Conservation (phyloP, 1,140 invertebrate species). For the Drosophila serrata region DNA sequence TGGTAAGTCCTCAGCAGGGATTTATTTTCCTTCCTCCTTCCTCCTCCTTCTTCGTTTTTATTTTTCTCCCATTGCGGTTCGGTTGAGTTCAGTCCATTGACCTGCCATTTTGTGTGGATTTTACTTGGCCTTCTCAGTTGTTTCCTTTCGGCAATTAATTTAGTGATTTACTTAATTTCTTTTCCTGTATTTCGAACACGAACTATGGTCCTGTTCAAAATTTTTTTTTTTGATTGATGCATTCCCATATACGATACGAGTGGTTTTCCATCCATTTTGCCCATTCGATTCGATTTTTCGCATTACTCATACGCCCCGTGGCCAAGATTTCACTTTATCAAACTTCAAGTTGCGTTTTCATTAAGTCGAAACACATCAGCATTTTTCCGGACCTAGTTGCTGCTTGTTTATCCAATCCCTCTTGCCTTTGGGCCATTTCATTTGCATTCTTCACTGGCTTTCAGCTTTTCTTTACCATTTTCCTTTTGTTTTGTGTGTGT, state of each 20-base stretch:
- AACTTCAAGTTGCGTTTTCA: conserved; percentile 66
- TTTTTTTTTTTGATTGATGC: conserved; percentile 52
- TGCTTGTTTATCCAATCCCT: conserved; percentile 2
- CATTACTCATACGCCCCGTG: conserved; percentile 24
- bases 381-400: conserved; percentile 20
- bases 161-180: conserved; percentile 68
- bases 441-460: conserved; percentile 49
- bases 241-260: conserved; percentile 25
- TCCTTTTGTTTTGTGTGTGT: not conserved
- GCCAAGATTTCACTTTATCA: conserved; percentile 57
- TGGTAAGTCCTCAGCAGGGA: not conserved
- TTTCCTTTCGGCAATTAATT: conserved; percentile 60
- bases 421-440: conserved; percentile 46
- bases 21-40: conserved; percentile 6
- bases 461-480: conserved; percentile 15
- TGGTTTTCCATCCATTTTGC: conserved; percentile 19
- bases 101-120: conserved; percentile 18
- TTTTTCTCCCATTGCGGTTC: conserved; percentile 27
- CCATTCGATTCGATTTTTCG: conserved; percentile 19
- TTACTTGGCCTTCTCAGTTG: conserved; percentile 3
- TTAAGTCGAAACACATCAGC: conserved; percentile 48
- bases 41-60: not conserved
- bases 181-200: conserved; percentile 23
- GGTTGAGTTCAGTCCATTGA: conserved; percentile 41
- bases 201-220: not conserved